phyloP scores from a whole-genome alignment of 2,113 vertebrate genomes.

The Probosciger aterrimus region DNA sequence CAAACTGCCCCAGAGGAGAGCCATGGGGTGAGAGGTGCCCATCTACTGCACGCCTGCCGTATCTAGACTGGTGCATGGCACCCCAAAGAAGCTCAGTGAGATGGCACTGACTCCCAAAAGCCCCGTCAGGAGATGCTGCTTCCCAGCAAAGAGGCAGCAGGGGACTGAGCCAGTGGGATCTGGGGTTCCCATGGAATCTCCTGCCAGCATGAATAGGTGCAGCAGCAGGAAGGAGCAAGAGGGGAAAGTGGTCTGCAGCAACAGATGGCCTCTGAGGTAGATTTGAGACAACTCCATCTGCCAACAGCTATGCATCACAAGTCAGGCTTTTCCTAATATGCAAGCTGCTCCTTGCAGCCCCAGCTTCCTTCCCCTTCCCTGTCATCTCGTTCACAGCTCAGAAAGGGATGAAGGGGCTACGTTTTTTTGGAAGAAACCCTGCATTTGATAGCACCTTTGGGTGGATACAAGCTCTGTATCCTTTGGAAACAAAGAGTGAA shows the following conservation, averaged over 20 bases:
- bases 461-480: constrained; percentile 31
- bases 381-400: constrained; percentile 37
- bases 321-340: constrained; percentile 14
- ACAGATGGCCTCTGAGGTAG: constrained; percentile 71
- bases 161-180: not conserved
- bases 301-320: not conserved
- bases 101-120: not conserved
- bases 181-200: not conserved
- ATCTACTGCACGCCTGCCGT: not conserved
- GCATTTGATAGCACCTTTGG: constrained; percentile 46
- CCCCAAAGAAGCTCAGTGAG: not conserved
- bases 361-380: not conserved
- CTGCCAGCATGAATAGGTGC: not conserved
- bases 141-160: not conserved
- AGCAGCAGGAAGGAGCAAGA: not conserved
- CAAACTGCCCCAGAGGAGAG: not conserved
- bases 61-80: not conserved
- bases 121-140: not conserved
- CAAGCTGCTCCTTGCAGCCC: not conserved
- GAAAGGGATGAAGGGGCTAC: not conserved
- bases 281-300: constrained; percentile 41
- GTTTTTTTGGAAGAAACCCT: constrained; percentile 39
- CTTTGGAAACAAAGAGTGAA: constrained; percentile 41
- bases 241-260: constrained; percentile 1
- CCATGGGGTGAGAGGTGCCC: not conserved